Evolutionary conservation across 2,888 invertebrate genomes (phyloP).

Genomic region (Synergus umbraculus): DNA sequence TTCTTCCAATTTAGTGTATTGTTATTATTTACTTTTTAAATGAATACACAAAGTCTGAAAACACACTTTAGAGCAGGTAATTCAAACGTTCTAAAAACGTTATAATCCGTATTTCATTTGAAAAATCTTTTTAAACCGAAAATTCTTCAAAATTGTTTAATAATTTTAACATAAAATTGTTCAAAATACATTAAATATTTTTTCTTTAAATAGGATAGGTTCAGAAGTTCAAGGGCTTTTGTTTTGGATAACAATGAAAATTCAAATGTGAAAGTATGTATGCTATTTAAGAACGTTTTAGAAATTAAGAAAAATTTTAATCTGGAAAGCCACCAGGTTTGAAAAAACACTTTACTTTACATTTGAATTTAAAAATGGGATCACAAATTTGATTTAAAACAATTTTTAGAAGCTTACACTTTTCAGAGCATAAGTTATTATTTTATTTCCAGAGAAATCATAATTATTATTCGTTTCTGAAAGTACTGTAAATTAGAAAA

Average conservation of each 20-base stretch:
- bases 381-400: not conserved
- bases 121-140: not conserved
- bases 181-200: conserved; percentile 29
- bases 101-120: no score
- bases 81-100: no score
- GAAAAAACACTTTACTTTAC: not conserved
- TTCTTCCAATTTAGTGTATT: no score
- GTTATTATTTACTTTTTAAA: no score
- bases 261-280: conserved; percentile 7
- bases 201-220: conserved; percentile 20
- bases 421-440: no score
- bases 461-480: no score
- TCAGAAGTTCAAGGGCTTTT: not conserved
- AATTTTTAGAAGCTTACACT: not conserved
- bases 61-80: no score
- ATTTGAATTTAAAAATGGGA: not conserved
- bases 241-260: conserved; percentile 7
- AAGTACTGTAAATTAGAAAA: no score
- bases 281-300: not conserved
- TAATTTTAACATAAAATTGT: conserved; percentile 7
- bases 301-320: conserved; percentile 4
- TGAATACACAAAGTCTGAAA: no score
- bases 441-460: no score
- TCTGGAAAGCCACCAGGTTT: not conserved
- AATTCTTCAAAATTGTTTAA: not conserved